These are phyloP conservation scores for Forbesichthys agassizii DNA, from an alignment of 2,113 vertebrate species.

Conservation along the genomic window DNA sequence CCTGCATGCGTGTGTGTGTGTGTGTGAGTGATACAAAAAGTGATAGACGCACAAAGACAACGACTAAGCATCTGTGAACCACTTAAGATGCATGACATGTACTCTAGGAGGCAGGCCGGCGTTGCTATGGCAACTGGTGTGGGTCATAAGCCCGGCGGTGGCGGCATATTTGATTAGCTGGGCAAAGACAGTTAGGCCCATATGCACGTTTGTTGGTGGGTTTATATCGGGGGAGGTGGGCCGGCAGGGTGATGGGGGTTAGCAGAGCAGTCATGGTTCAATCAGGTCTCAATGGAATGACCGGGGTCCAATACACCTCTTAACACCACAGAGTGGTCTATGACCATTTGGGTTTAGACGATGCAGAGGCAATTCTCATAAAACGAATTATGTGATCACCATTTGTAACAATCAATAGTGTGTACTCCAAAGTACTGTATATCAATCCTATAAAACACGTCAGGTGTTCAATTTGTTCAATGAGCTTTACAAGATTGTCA, in stretches of 20 bases:
- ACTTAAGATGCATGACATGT: constrained; percentile 76
- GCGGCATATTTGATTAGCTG: constrained; percentile 70
- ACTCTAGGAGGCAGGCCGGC: constrained; percentile 65
- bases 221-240: too few relatives aligned
- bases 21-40: constrained; percentile 8
- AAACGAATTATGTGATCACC: too few relatives aligned
- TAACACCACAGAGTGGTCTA: neutral
- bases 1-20: constrained; percentile 11
- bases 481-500: too few relatives aligned
- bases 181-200: constrained; percentile 45
- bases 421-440: too few relatives aligned
- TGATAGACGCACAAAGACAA: constrained; percentile 42
- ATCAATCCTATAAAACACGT: too few relatives aligned
- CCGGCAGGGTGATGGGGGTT: neutral
- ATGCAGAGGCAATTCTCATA: neutral
- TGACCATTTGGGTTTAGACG: neutral
- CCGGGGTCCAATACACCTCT: neutral
- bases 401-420: too few relatives aligned
- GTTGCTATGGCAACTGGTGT: constrained; percentile 68
- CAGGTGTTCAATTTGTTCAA: too few relatives aligned
- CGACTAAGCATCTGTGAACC: constrained; percentile 57
- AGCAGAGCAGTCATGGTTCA: constrained; percentile 34
- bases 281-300: constrained; percentile 32
- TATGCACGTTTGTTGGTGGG: too few relatives aligned
- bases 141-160: constrained; percentile 67